Evolutionary conservation across 64 coral and sea anemone species (phyloP).

Genomic region (Catalaphyllia jardinei): DNA sequence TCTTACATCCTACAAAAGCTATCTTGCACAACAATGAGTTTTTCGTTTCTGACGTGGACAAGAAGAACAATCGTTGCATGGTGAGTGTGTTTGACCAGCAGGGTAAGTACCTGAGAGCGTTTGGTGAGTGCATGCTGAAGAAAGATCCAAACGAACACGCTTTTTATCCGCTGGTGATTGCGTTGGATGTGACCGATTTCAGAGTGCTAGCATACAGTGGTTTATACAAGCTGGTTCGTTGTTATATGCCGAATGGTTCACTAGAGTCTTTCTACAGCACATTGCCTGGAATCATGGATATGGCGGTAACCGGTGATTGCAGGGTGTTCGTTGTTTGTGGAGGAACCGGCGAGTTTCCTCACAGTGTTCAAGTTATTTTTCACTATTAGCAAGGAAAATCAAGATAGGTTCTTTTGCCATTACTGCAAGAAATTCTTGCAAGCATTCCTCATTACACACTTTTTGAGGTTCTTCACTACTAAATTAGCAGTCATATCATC

Average conservation of each 20-base stretch:
- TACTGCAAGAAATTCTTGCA: background rate
- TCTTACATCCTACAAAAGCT: slow-evolving; percentile 63
- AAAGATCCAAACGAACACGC: slow-evolving; percentile 49
- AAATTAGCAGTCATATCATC: no score
- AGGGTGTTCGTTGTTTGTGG: slow-evolving; percentile 65
- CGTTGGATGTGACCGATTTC: slow-evolving; percentile 13
- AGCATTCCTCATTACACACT: background rate
- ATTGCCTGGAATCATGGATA: slow-evolving; percentile 57
- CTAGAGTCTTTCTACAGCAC: slow-evolving; percentile 65
- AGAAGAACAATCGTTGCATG: slow-evolving; percentile 72
- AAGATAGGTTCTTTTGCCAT: background rate
- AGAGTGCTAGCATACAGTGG: slow-evolving; percentile 71
- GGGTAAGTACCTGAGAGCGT: slow-evolving; percentile 65
- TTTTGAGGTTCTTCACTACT: background rate
- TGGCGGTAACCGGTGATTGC: slow-evolving; percentile 66
- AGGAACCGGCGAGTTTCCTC: slow-evolving; percentile 58
- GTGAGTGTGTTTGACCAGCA: slow-evolving; percentile 75
- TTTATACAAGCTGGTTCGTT: slow-evolving; percentile 59
- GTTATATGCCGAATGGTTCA: slow-evolving; percentile 69
- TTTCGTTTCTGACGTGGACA: slow-evolving; percentile 85
- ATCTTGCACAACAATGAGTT: slow-evolving; percentile 64
- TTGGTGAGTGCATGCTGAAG: slow-evolving; percentile 79
- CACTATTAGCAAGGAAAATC: slow-evolving; percentile 8
- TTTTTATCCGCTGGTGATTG: slow-evolving; percentile 78
- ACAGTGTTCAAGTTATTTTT: slow-evolving; percentile 70